Evolutionary conservation across 2,797 vertebrate species (phyloP).

Genomic region (Hozukius guyotensis): DNA sequence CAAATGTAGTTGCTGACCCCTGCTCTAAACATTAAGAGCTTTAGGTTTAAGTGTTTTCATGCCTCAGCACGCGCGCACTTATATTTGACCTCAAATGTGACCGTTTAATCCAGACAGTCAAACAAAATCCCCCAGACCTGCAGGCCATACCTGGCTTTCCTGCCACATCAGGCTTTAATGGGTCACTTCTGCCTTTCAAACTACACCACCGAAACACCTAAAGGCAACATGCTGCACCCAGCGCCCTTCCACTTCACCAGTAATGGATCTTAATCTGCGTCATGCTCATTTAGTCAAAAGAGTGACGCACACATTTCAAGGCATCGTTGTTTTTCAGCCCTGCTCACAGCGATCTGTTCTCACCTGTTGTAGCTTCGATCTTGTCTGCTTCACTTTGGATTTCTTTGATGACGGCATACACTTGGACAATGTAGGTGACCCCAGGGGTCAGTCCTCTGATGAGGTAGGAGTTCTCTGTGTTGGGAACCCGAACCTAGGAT

Average conservation of each 20-base stretch:
- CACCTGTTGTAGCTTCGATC: slow-evolving; percentile 88
- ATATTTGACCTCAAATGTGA: slow-evolving; percentile 10
- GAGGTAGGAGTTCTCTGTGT: slow-evolving; percentile 83
- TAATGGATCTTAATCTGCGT: not conserved
- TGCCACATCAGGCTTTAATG: slow-evolving; percentile 10
- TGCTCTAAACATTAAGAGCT: not conserved
- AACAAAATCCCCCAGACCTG: slow-evolving; percentile 9
- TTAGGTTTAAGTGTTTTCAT: slow-evolving; percentile 16
- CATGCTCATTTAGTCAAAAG: not conserved
- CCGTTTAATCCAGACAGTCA: slow-evolving; percentile 35
- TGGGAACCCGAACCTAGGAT: slow-evolving; percentile 75
- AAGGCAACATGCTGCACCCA: slow-evolving; percentile 2
- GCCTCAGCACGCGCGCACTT: not conserved
- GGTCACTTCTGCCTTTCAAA: slow-evolving; percentile 19
- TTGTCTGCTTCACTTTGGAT: slow-evolving; percentile 81
- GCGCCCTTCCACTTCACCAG: not conserved
- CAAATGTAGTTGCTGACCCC: no score
- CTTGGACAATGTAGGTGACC: slow-evolving; percentile 84
- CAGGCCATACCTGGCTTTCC: slow-evolving; percentile 1
- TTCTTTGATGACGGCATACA: slow-evolving; percentile 83
- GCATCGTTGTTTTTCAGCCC: not conserved
- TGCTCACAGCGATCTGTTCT: slow-evolving; percentile 19
- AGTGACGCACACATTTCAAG: not conserved
- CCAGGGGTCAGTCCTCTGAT: slow-evolving; percentile 83
- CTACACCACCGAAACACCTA: not conserved